Conservation (phyloP, 2,797 vertebrate genomes). For the Gymnocypris eckloni region DNA sequence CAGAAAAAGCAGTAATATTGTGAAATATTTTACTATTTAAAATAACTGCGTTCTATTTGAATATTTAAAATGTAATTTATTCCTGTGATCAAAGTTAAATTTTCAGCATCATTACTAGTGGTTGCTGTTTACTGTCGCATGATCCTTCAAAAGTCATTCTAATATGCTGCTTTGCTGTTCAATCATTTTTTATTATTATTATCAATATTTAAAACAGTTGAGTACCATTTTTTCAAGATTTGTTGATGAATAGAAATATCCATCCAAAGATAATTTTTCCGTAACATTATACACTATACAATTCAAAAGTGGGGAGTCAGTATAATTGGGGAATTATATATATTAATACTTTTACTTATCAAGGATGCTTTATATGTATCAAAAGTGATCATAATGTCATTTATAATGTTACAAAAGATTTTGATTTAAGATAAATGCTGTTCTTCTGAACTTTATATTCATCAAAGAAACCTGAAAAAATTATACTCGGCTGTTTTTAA, state of each 20-base stretch:
- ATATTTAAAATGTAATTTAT: background rate
- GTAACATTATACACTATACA: no score
- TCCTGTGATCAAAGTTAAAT: background rate
- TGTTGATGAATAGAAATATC: no score
- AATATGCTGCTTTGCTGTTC: background rate
- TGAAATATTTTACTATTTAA: background rate
- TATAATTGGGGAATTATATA: background rate
- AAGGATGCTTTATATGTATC: background rate
- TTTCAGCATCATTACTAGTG: background rate
- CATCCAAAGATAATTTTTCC: no score
- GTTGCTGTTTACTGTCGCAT: background rate
- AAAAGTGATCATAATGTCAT: no score
- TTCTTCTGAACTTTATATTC: background rate
- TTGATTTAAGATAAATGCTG: background rate
- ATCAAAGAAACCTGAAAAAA: no score
- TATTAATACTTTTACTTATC: background rate
- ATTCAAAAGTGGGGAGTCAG: no score
- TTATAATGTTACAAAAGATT: background rate
- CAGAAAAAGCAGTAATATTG: background rate
- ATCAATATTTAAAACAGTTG: background rate
- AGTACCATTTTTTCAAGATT: no score
- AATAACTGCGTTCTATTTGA: background rate
- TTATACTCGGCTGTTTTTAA: no score
- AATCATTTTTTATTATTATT: background rate
- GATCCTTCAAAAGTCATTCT: background rate